A percentile compares a stretch with the other conserved stretches of the same genome.
phyloP scores from a whole-genome alignment of 2,888 invertebrate species.

The Ethmia dodecea region DNA sequence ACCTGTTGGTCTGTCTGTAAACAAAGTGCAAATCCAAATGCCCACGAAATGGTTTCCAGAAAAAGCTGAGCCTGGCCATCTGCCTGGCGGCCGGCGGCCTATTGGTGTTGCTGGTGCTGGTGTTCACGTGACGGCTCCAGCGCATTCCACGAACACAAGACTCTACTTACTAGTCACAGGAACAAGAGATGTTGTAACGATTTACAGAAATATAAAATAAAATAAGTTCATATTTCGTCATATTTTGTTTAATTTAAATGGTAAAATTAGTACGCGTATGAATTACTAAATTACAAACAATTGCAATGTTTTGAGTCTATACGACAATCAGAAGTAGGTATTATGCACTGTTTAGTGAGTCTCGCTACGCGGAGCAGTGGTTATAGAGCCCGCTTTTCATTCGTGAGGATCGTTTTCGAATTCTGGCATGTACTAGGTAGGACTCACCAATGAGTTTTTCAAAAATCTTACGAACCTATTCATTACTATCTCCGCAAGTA shows the following conservation, averaged over 20 bases:
- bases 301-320: too few relatives aligned
- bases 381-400: too few relatives aligned
- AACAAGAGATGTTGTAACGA: not conserved
- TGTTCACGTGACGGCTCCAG: constrained; percentile 35
- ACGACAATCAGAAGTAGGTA: too few relatives aligned
- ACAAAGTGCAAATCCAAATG: too few relatives aligned
- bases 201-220: not conserved
- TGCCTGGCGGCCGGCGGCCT: constrained; percentile 51
- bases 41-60: too few relatives aligned
- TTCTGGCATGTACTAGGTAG: too few relatives aligned
- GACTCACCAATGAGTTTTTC: too few relatives aligned
- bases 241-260: constrained; percentile 25
- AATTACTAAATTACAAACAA: not conserved
- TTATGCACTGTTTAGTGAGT: too few relatives aligned
- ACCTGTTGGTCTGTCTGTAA: not conserved
- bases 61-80: constrained; percentile 52
- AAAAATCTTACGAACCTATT: too few relatives aligned
- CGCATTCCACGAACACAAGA: constrained; percentile 17
- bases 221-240: constrained; percentile 12
- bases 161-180: constrained; percentile 15
- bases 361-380: too few relatives aligned
- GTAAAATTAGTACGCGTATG: not conserved
- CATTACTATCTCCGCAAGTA: too few relatives aligned
- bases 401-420: too few relatives aligned
- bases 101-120: constrained; percentile 53